Base-by-base conservation (phyloP, 2,797 vertebrate genomes). In the Florisuga fusca region DNA sequence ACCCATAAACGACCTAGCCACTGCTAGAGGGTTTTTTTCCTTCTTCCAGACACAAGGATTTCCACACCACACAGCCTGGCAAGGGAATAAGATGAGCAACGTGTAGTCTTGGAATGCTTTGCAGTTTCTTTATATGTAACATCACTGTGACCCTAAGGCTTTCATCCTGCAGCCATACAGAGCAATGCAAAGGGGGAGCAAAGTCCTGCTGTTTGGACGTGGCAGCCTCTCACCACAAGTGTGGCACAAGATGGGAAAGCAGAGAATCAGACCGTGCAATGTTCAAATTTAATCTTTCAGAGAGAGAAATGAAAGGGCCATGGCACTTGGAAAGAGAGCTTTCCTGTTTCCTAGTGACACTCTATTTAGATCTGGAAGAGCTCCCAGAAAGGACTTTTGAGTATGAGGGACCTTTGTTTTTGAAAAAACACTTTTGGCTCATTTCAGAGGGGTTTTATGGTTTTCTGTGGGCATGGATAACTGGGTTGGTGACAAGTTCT, bases 361-460 rank as follows among this genome's bases (percentile, higher is more conserved):
- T 91, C 71, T 46, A 78, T 95, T 97, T 95, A 91, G 87, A 94
- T 73, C 85, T 96, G 94, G 92, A 97, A 94, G 53, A 69, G 73
- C 27, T 96, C 94, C 93, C 94, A 92, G 94, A 95, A 95, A 91
- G 79, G 92, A 87, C 73, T 92, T 83, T 83, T 50, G 90, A 92
- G 62, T 76, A 89, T 73, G 94, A 93, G 82, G 88, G 89, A 91
- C 85, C 87, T 94, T 95, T 94, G 85, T 61, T 89, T 94, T 74
- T 67, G 77, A 93, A 93, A 95, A 95, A 83, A 93, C 76, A n/a
- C 31, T 92, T 96, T 91, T 92, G 94, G 92, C 89, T 96, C 69
- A 9, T 90, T 95, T 91, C 34, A 58, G 75, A 83, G 59, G 63
- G 20, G 27, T 61, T 94, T 94, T 95, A 86, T 87, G 66, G 82